Base-by-base conservation (phyloP, 2,797 vertebrate genomes). In the Kryptopterus vitreolus region DNA sequence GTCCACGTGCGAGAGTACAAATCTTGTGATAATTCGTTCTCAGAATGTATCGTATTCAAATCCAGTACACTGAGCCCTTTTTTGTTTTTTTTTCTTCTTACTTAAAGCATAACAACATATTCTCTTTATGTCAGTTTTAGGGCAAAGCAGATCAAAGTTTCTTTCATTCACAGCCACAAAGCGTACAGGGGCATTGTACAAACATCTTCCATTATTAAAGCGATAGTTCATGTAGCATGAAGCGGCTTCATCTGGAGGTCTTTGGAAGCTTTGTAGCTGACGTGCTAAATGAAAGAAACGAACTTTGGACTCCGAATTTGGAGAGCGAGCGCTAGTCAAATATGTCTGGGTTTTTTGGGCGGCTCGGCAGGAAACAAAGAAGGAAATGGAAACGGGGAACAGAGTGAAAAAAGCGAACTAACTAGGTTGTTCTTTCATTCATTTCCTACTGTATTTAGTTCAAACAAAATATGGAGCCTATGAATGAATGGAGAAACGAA, bases 151-250 rank as follows among this genome's bases (percentile, higher is more conserved):
- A 65, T 80, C 61, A 80, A 66, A 74, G 35, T 68, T 76, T 81
- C 2, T 46, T 69, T 72, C 46, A 33, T n/a, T 71, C 26, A 7
- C 29, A 12, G 50, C 13, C 61, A 35, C 52, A 33, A 43, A 58
- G 50, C 52, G 10, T 35, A 52, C 8, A 8, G 18, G 50, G 6
- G 13, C 35, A 38, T 59, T 69, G 79, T 74, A 59, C n/a, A 65
- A 59, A 62, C 76, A n/a, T 70, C 63, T 10, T 78, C 46, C 76
- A 50, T 80, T 80, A 81, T 72, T 81, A 76, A 81, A 24, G 31
- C 20, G 11, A 26, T 31, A 15, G 43, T 62, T 62, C 24, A 26
- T 69, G 1, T 12, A 6, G 26, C 31, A 24, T 52, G 46, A 50
- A 50, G 24, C 29, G 15, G 16, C 26, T 70, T 50, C n/a, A 48